Percentiles rank a stretch among this genome's conserved stretches.
Conservation (phyloP, 2,113 vertebrate species). For the Trematocara unimaculatum region DNA sequence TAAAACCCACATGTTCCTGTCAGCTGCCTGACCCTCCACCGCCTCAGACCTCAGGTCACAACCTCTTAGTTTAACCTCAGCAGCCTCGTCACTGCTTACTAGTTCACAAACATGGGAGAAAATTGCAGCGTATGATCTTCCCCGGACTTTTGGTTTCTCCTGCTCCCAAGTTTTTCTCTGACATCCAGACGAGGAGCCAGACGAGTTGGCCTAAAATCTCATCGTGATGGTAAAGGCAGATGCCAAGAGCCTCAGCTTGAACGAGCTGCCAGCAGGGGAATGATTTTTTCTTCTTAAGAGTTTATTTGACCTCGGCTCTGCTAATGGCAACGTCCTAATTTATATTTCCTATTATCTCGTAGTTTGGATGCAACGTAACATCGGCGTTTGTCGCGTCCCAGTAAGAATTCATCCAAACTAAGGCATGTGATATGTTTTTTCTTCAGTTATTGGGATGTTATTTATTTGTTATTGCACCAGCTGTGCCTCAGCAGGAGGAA, state of each 20-base stretch:
- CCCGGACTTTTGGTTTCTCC: neutral
- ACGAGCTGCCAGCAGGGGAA: neutral
- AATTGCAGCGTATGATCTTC: neutral
- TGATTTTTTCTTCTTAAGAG: neutral
- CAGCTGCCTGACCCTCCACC: neutral
- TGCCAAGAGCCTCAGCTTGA: constrained; percentile 4
- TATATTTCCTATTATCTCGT: neutral
- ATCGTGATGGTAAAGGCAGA: neutral
- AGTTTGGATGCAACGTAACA: neutral
- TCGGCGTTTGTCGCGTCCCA: neutral
- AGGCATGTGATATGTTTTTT: neutral
- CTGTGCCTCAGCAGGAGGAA: neutral
- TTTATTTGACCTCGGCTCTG: neutral
- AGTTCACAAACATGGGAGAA: neutral
- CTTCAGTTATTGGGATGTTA: neutral
- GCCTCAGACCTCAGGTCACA: neutral
- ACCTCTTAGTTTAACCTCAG: constrained; percentile 3
- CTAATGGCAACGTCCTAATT: neutral
- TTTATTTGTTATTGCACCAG: neutral
- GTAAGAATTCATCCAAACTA: neutral
- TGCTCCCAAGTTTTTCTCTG: neutral
- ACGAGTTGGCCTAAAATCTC: neutral
- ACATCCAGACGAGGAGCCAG: neutral
- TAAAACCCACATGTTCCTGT: neutral
- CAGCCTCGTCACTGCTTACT: neutral